phyloP scores from a whole-genome alignment of 2,113 vertebrate genomes.

The Pelvicachromis taeniatus region DNA sequence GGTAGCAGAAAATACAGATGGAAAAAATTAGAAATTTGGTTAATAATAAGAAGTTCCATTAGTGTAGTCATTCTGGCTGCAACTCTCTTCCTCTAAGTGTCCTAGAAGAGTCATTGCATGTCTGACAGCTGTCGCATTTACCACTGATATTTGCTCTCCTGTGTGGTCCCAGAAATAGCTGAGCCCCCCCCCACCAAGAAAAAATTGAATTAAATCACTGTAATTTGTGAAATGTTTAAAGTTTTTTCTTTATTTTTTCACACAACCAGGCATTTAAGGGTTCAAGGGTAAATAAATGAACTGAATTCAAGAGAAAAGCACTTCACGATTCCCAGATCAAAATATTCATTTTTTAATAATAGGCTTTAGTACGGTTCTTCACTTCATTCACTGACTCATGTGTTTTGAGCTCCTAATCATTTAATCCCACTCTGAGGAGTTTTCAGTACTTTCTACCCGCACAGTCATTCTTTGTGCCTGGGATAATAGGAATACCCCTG shows the following conservation, averaged over 20 bases:
- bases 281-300: neutral
- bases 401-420: neutral
- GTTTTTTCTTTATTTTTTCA: too few species aligned
- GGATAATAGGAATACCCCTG: neutral
- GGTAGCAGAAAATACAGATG: neutral
- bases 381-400: neutral
- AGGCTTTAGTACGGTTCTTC: neutral
- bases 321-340: neutral
- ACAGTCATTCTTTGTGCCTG: neutral
- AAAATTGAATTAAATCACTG: neutral
- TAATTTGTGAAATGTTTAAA: neutral
- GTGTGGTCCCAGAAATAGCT: neutral
- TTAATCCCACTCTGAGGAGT: neutral
- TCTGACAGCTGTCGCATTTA: neutral
- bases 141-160: neutral
- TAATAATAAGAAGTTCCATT: neutral
- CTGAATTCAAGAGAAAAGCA: neutral
- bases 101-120: neutral
- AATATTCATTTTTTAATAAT: neutral
- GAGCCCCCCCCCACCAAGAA: neutral
- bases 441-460: neutral
- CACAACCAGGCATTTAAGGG: neutral
- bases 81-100: neutral
- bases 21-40: neutral
- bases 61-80: neutral